Percentiles rank a stretch among this genome's conserved stretches.
These are phyloP conservation scores for Daphoenositta chrysoptera DNA, from an alignment of 2,113 vertebrate genomes.

Conservation along the genomic window DNA sequence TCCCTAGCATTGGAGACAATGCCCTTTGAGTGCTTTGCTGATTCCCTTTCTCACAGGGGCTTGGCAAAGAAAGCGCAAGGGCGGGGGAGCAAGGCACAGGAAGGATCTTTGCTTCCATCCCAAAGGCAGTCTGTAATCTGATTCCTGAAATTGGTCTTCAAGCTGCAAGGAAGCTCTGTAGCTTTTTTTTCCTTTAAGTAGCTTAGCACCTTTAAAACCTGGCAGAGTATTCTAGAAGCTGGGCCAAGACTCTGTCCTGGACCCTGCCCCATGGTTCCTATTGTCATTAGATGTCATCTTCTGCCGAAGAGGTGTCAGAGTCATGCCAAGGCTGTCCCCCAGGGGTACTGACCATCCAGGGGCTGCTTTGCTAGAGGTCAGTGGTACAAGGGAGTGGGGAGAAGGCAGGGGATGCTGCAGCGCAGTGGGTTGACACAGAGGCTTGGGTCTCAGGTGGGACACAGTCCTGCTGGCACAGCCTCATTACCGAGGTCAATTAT, in stretches of 20 bases:
- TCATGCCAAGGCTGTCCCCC: rapidly evolving
- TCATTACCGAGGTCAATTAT: rapidly evolving
- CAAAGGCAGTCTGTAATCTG: not conserved
- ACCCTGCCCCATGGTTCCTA: not conserved
- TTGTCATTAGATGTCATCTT: not conserved
- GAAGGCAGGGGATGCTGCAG: not conserved
- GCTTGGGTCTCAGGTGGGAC: not conserved
- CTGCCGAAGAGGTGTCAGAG: not conserved
- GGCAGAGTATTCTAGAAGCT: not conserved
- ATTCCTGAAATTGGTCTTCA: not conserved
- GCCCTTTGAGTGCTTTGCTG: not conserved
- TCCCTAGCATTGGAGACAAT: not conserved
- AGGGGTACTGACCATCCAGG: not conserved
- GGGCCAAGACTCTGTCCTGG: not conserved
- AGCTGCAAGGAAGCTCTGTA: not conserved
- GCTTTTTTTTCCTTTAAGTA: not conserved
- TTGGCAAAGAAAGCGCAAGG: rapidly evolving
- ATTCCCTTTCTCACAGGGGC: not conserved
- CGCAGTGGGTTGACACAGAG: not conserved
- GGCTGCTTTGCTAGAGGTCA: not conserved
- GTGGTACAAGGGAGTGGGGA: not conserved
- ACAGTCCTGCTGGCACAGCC: not conserved
- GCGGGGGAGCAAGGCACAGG: rapidly evolving
- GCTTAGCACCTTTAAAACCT: not conserved
- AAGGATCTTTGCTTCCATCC: not conserved